Conservation (phyloP, 1,140 invertebrate species). For the Mesaphorura yosii region DNA sequence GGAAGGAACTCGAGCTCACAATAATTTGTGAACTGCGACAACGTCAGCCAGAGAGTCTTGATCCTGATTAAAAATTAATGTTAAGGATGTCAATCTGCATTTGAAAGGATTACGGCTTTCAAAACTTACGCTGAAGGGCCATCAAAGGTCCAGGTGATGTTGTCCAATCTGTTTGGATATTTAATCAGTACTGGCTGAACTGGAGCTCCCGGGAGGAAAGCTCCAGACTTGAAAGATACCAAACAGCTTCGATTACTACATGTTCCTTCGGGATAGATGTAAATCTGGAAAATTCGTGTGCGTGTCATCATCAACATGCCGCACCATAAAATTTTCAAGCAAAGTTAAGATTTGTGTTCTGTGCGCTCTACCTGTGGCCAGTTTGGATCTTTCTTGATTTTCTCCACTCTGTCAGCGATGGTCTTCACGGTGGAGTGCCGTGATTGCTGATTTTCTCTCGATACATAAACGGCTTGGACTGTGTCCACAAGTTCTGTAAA, state of each 20-base stretch:
- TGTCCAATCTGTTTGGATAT: constrained; percentile 84
- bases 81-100: too few relatives aligned
- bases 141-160: constrained; percentile 95
- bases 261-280: constrained; percentile 92
- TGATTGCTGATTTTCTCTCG: too few relatives aligned
- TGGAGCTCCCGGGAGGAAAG: constrained; percentile 64
- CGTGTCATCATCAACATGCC: not conserved
- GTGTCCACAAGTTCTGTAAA: constrained; percentile 71
- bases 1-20: constrained; percentile 92
- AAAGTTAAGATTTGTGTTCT: not conserved
- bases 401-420: constrained; percentile 65
- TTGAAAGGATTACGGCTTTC: too few relatives aligned
- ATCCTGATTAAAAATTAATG: constrained; percentile 47
- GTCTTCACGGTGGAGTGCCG: too few relatives aligned
- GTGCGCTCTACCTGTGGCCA: constrained; percentile 82
- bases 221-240: constrained; percentile 90
- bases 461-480: constrained; percentile 87
- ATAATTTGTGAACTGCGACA: constrained; percentile 77
- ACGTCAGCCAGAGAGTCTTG: constrained; percentile 75
- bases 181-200: constrained; percentile 86
- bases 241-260: constrained; percentile 86
- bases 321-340: constrained; percentile 2
- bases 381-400: too few relatives aligned
- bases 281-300: constrained; percentile 51
- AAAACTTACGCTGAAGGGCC: constrained; percentile 80